Conservation (phyloP, 1,140 invertebrate genomes). For the Lucilia sericata region DNA sequence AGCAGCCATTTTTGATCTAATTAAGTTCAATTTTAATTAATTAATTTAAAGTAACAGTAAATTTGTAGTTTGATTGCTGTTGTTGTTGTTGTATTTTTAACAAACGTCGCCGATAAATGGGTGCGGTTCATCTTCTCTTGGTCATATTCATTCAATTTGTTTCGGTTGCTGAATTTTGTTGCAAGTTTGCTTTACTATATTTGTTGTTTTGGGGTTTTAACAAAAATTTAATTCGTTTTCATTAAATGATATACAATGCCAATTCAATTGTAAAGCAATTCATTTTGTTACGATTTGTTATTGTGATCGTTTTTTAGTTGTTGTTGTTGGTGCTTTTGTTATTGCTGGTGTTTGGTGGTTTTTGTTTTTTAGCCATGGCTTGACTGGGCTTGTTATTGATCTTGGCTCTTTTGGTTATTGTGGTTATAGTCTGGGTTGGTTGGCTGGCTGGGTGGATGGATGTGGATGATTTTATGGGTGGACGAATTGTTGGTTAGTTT, state of each 20-base stretch:
- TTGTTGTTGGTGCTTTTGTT: background rate
- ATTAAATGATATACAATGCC: conserved; percentile 10
- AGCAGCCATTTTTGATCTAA: background rate
- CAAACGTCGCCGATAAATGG: conserved; percentile 25
- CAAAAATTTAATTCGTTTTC: conserved; percentile 4
- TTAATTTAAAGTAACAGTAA: conserved; percentile 40
- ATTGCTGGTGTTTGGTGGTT: background rate
- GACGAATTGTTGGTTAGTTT: background rate
- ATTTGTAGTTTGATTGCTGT: conserved; percentile 4
- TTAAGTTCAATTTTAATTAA: conserved; percentile 43
- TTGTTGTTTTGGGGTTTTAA: background rate
- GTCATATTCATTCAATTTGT: conserved; percentile 7
- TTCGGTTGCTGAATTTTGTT: background rate
- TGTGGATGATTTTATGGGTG: background rate
- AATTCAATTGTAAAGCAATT: conserved; percentile 33
- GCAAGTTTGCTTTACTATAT: background rate
- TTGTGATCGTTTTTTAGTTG: conserved; percentile 1
- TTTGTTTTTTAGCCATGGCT: background rate
- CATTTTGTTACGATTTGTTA: conserved; percentile 26
- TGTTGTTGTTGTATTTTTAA: background rate
- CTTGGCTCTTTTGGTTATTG: background rate
- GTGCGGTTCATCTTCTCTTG: conserved; percentile 38
- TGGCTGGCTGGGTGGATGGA: background rate
- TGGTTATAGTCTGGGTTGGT: background rate
- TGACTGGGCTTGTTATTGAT: conserved; percentile 42